Conservation (phyloP, 2,113 vertebrate species). For the Smithornis capensis region DNA sequence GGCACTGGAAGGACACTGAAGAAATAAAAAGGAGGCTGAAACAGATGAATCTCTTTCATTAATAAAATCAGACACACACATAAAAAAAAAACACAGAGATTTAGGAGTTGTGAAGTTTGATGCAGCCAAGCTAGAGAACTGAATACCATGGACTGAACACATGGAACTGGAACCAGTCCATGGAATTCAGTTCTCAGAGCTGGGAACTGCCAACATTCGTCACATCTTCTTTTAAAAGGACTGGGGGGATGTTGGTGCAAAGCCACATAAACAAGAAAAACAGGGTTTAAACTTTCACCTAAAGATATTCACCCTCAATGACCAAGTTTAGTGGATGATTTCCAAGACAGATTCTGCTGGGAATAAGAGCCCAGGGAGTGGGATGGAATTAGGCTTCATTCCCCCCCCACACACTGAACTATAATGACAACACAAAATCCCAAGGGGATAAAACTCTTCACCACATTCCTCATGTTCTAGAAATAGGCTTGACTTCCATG, state of each 20-base stretch:
- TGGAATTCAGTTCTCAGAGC: conserved; percentile 82
- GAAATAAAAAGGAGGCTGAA: conserved; percentile 1
- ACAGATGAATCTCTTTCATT: background rate
- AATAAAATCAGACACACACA: background rate
- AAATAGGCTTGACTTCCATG: background rate
- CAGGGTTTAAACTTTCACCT: conserved; percentile 4
- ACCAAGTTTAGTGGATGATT: background rate
- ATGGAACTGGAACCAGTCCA: conserved; percentile 70
- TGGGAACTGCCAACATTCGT: conserved; percentile 68
- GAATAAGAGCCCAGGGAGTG: background rate
- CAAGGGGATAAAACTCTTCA: background rate
- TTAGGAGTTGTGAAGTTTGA: conserved; percentile 38
- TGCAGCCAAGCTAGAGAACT: conserved; percentile 77
- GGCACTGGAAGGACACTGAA: background rate
- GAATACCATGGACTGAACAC: conserved; percentile 71
- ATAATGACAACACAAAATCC: background rate
- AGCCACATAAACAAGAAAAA: background rate
- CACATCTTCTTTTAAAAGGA: conserved; percentile 56
- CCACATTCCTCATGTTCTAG: background rate
- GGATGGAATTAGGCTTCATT: background rate
- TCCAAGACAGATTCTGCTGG: background rate
- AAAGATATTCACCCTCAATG: background rate
- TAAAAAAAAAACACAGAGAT: background rate
- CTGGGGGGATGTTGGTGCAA: background rate
- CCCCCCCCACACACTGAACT: background rate